A percentile compares a stretch with the other conserved stretches of the same genome.
Evolutionary conservation across 1,140 invertebrate genomes (phyloP).

Genomic region (Goniozus legneri): DNA sequence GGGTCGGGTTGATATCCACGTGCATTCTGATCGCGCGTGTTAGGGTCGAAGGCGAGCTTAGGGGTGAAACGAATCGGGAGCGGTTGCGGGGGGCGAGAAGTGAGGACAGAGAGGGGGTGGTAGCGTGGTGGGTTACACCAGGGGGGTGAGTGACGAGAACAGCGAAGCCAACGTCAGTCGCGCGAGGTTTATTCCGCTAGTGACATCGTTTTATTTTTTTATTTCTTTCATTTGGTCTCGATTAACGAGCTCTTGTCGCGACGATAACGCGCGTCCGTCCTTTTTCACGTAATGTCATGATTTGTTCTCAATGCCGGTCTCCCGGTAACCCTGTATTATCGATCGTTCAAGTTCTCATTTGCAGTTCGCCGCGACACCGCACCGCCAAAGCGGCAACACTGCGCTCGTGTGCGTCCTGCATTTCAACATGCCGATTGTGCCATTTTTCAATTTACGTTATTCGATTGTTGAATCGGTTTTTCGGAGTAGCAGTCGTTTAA

Average conservation of each 20-base stretch:
- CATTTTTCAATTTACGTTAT: not conserved
- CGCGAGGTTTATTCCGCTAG: slow-evolving; percentile 32
- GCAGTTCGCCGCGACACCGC: not conserved
- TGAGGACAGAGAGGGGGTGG: slow-evolving; percentile 12
- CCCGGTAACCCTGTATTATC: slow-evolving; percentile 28
- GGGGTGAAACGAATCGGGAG: slow-evolving; percentile 24
- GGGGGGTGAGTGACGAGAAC: slow-evolving; percentile 27
- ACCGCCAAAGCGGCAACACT: not conserved
- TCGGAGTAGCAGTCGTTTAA: not conserved
- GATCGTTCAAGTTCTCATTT: slow-evolving; percentile 9
- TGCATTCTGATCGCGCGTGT: slow-evolving; percentile 10
- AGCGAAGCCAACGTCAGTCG: slow-evolving; percentile 37
- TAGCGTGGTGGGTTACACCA: slow-evolving; percentile 22
- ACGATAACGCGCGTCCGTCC: not conserved
- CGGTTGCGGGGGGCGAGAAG: slow-evolving; percentile 7
- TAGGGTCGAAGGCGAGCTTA: slow-evolving; percentile 20
- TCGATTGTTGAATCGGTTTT: not conserved
- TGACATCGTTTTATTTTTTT: slow-evolving; percentile 15
- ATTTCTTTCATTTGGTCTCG: slow-evolving; percentile 4
- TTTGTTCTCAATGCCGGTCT: not conserved
- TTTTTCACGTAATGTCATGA: not conserved
- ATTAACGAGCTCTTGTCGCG: not conserved
- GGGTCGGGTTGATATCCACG: too few species aligned
- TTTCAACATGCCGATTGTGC: not conserved
- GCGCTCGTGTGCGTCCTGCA: not conserved